Percentiles rank a stretch among this genome's conserved stretches.
Evolutionary conservation across 2,113 vertebrate genomes (phyloP).

Genomic region (Uropsilus gracilis): DNA sequence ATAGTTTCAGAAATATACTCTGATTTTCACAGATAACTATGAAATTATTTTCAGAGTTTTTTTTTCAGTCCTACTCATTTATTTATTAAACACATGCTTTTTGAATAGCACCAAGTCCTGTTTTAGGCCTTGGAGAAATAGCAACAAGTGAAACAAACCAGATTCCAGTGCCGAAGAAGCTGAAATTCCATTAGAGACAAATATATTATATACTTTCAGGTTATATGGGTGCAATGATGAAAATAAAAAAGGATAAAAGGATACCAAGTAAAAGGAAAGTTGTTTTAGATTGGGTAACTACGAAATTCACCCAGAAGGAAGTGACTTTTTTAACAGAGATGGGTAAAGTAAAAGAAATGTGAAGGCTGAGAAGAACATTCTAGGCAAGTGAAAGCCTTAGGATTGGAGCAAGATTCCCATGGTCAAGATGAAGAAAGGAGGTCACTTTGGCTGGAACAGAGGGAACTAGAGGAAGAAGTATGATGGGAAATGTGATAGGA

Average conservation of each 20-base stretch:
- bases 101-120: neutral
- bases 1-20: slow-evolving; percentile 2
- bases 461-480: neutral
- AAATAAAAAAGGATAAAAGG: neutral
- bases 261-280: neutral
- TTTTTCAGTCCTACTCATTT: neutral
- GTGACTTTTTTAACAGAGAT: neutral
- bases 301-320: neutral
- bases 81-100: slow-evolving; percentile 27
- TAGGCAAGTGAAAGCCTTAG: no score
- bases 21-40: neutral
- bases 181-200: neutral
- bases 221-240: neutral
- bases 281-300: neutral
- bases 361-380: neutral
- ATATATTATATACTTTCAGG: neutral
- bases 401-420: no score
- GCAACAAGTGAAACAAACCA: neutral
- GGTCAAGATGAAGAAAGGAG: neutral
- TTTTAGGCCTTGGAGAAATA: slow-evolving; percentile 35
- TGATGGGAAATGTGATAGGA: neutral
- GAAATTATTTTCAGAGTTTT: neutral
- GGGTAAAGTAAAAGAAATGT: neutral
- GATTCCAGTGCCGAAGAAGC: neutral
- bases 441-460: neutral